Conservation (phyloP, 2,113 vertebrate genomes). For the Oreochromis aureus region DNA sequence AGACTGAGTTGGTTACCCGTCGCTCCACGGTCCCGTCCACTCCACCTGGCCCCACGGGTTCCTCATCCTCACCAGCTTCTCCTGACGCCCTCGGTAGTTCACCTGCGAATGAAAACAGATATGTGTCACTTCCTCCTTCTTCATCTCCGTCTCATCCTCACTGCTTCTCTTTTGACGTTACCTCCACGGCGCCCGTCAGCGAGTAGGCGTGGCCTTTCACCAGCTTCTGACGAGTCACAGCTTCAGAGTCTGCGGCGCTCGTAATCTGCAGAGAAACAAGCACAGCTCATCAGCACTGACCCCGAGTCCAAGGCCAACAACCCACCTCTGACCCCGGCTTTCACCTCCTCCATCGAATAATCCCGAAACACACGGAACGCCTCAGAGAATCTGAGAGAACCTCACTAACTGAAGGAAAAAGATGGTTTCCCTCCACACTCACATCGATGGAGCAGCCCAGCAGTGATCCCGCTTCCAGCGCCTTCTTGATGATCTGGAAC, state of each 20-base stretch:
- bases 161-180: slow-evolving; percentile 30
- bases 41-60: slow-evolving; percentile 98
- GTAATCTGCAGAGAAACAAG: slow-evolving; percentile 77
- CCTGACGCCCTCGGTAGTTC: slow-evolving; percentile 75
- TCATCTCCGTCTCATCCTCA: background rate
- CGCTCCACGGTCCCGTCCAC: slow-evolving; percentile 95
- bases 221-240: slow-evolving; percentile 88
- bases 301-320: background rate
- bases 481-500: slow-evolving; percentile 87
- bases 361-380: background rate
- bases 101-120: slow-evolving; percentile 68
- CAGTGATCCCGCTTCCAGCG: slow-evolving; percentile 83
- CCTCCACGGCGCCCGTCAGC: slow-evolving; percentile 85
- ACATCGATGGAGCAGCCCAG: slow-evolving; percentile 94
- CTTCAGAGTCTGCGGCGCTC: slow-evolving; percentile 85
- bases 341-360: background rate
- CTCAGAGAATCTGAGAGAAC: background rate
- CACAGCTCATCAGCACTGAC: background rate
- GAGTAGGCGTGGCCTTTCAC: slow-evolving; percentile 96
- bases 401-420: background rate
- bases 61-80: slow-evolving; percentile 87
- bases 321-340: background rate
- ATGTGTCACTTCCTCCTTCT: background rate
- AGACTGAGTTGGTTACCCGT: slow-evolving; percentile 70
- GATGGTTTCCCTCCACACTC: slow-evolving; percentile 35